Base-by-base conservation (phyloP, 2,113 vertebrate genomes). In the Numenius arquata region DNA sequence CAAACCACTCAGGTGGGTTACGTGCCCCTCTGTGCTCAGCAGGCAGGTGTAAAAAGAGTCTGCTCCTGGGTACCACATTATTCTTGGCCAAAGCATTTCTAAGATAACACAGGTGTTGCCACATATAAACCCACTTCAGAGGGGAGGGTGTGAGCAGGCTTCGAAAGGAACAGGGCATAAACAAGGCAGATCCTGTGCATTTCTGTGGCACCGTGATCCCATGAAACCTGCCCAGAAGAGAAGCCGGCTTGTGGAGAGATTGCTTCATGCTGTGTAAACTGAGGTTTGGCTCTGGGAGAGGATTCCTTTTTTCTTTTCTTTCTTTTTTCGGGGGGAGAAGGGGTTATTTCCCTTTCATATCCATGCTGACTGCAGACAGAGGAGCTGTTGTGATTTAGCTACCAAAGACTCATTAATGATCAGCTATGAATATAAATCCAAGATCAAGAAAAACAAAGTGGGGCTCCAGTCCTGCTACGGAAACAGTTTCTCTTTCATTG, bases 71-170 rank as follows among this genome's bases (percentile, higher is more conserved):
- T 40, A 8, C 32, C 27, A 36, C 45, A 43, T 94, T 96, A 27
- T 94, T 89, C 85, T 96, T 96, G 96, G 96, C 93, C 67, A 17
- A 13, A 58, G 45, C 2, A 3, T 71, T 72, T 95, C 59, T 62
- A 45, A 67, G 72, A 91, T 88, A 95, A 82, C 94, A 88, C 73
- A 89, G 93, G 91, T 94, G 92, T 29, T 61, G 55, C 76, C n/a
- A 26, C 3, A 2, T 50, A 32, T 8, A 41, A 67, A 72, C 61
- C 40, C 34, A 34, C 68, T 90, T 93, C 52, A 34, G 73, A 87
- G 36, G 8, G 47, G 45, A 95, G 71, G 20, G 34, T 0, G 12
- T 88, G 75, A 85, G 56, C 25, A 48, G 19, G 13, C 88, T 88
- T 93, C 12, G 23, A 56, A 71, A 55, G 76, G 71, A 87, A 32